Evolutionary conservation across 2,888 invertebrate genomes (phyloP).

Genomic region (Agelastica alni): DNA sequence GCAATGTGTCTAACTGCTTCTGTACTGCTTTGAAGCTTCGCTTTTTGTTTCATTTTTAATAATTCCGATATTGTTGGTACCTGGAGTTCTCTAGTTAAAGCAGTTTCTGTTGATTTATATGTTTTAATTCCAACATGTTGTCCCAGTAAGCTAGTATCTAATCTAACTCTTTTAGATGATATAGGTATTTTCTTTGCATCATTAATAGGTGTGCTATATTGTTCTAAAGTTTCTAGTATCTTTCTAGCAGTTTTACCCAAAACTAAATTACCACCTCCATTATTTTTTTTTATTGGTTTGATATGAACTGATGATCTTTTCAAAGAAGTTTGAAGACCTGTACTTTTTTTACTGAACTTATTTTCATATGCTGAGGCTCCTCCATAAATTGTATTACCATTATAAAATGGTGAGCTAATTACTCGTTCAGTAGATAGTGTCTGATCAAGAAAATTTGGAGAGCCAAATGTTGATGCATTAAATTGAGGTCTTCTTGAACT

Average conservation of each 20-base stretch:
- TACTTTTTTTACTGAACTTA: slow-evolving; percentile 36
- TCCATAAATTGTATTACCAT: slow-evolving; percentile 75
- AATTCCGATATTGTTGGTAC: slow-evolving; percentile 69
- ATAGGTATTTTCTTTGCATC: slow-evolving; percentile 79
- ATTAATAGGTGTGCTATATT: slow-evolving; percentile 77
- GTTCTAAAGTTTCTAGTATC: slow-evolving; percentile 79
- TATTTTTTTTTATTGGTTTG: slow-evolving; percentile 55
- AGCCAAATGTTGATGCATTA: slow-evolving; percentile 56
- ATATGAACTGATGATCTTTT: slow-evolving; percentile 55
- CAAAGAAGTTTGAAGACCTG: slow-evolving; percentile 31
- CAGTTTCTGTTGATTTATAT: slow-evolving; percentile 42
- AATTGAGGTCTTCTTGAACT: slow-evolving; percentile 60
- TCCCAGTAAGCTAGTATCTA: slow-evolving; percentile 40
- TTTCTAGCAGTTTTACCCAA: slow-evolving; percentile 77
- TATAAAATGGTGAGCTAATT: slow-evolving; percentile 73
- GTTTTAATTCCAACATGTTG: slow-evolving; percentile 50
- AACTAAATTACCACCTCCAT: slow-evolving; percentile 50
- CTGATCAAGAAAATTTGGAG: slow-evolving; percentile 55
- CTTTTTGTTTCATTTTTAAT: slow-evolving; percentile 63
- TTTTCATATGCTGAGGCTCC: slow-evolving; percentile 67
- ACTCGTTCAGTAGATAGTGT: slow-evolving; percentile 56
- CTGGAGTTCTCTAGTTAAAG: slow-evolving; percentile 58
- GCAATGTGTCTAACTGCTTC: slow-evolving; percentile 66
- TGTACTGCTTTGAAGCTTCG: slow-evolving; percentile 64
- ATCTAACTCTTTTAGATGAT: slow-evolving; percentile 47